phyloP scores from a whole-genome alignment of 2,797 vertebrate genomes.

The Harpagifer antarcticus region DNA sequence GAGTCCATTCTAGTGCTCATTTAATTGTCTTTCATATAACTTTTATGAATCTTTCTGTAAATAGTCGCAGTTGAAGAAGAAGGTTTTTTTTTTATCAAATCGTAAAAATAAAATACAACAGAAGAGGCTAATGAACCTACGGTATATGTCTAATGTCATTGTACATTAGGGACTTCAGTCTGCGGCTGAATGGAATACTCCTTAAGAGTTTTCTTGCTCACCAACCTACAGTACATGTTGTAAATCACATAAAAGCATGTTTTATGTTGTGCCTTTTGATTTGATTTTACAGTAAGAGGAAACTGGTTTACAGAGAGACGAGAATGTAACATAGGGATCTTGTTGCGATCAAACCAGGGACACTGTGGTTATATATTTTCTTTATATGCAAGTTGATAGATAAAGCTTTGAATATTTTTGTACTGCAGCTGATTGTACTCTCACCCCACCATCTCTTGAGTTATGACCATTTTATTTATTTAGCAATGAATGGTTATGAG shows the following conservation, averaged over 20 bases:
- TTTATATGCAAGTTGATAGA: neutral
- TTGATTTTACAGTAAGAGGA: neutral
- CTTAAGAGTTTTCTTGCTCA: neutral
- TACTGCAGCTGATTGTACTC: slow-evolving; percentile 6
- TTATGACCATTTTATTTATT: slow-evolving; percentile 33
- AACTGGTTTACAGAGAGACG: neutral
- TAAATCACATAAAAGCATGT: too few species aligned
- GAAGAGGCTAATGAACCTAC: neutral
- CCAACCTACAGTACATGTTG: too few species aligned
- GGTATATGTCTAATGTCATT: neutral
- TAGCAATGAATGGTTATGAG: slow-evolving; percentile 33
- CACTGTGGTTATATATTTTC: neutral
- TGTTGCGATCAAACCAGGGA: neutral
- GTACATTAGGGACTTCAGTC: neutral
- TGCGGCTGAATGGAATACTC: neutral
- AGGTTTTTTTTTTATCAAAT: slow-evolving; percentile 1
- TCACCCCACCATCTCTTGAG: slow-evolving; percentile 10
- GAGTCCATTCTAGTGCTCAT: neutral
- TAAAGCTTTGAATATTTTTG: slow-evolving; percentile 5
- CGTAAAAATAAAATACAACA: too few species aligned
- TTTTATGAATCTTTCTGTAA: neutral
- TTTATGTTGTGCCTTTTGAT: too few species aligned
- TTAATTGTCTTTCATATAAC: slow-evolving; percentile 10
- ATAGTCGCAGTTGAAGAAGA: neutral
- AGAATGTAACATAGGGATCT: neutral